These are phyloP conservation scores for Chlorodrepanis virens DNA, from an alignment of 2,113 vertebrate genomes.

Conservation along the genomic window DNA sequence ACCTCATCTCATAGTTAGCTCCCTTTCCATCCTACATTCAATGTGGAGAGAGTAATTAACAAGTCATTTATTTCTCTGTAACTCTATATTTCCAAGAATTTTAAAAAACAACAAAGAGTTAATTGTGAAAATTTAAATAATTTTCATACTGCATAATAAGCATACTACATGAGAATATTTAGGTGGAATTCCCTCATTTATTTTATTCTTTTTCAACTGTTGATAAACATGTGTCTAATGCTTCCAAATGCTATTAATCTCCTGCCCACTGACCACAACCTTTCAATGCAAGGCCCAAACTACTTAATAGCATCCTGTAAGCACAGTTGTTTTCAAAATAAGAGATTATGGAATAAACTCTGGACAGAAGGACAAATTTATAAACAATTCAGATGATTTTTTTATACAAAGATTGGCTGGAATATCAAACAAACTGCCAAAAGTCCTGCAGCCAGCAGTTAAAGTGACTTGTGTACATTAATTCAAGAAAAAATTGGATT, in stretches of 20 bases:
- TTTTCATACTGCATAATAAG: neutral
- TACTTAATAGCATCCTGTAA: neutral
- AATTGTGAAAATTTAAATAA: neutral
- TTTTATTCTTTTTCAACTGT: neutral
- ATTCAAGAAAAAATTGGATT: constrained; percentile 50
- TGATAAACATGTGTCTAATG: neutral
- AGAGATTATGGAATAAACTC: constrained; percentile 28
- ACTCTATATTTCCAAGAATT: neutral
- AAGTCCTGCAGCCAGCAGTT: constrained; percentile 39
- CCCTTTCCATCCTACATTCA: neutral
- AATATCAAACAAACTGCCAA: constrained; percentile 56
- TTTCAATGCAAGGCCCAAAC: neutral
- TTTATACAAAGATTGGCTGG: constrained; percentile 46
- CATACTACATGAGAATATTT: neutral
- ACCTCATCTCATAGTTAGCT: neutral
- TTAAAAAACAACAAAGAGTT: neutral
- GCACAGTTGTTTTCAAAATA: constrained; percentile 47
- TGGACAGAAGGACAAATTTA: constrained; percentile 50
- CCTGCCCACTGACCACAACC: neutral
- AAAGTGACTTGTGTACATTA: constrained; percentile 45
- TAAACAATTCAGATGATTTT: constrained; percentile 54
- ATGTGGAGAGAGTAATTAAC: neutral
- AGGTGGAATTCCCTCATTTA: neutral
- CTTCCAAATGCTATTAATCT: neutral
- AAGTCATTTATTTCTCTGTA: neutral